phyloP scores from a whole-genome alignment of 1,140 invertebrate species.

The Caerostris extrusa region DNA sequence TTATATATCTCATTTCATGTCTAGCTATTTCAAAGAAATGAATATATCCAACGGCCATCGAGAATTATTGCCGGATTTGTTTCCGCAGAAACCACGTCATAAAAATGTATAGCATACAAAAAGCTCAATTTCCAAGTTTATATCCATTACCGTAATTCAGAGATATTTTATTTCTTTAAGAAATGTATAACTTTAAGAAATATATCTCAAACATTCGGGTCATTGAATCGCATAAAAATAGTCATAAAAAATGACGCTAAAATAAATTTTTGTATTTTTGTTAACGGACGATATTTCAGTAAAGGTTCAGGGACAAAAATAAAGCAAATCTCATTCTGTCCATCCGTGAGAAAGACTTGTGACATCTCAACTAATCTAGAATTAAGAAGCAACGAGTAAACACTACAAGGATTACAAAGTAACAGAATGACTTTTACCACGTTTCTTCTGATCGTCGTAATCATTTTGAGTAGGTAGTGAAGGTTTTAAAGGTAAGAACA shows the following conservation, averaged over 20 bases:
- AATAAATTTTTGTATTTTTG: slow-evolving; percentile 37
- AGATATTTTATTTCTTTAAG: slow-evolving; percentile 24
- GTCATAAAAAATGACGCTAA: slow-evolving; percentile 38
- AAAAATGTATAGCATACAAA: slow-evolving; percentile 40
- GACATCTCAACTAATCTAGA: background rate
- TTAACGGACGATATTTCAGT: background rate
- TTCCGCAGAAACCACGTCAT: slow-evolving; percentile 8
- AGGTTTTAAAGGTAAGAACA: slow-evolving; percentile 47
- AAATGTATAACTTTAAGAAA: slow-evolving; percentile 30
- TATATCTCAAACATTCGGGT: slow-evolving; percentile 46
- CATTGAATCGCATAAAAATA: slow-evolving; percentile 53
- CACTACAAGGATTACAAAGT: background rate
- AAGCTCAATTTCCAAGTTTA: slow-evolving; percentile 45
- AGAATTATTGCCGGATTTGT: slow-evolving; percentile 44
- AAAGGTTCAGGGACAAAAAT: background rate
- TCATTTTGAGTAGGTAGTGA: background rate
- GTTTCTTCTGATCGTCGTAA: background rate
- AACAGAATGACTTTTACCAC: background rate
- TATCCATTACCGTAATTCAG: slow-evolving; percentile 31
- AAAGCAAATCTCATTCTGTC: background rate
- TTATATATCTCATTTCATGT: background rate
- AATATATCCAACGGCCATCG: slow-evolving; percentile 13
- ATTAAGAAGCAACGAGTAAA: slow-evolving; percentile 11
- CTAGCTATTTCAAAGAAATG: background rate
- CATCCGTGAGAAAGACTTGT: background rate